A percentile compares a stretch with the other conserved stretches of the same genome.
These are phyloP conservation scores for Stegostoma tigrinum DNA, from an alignment of 2,113 vertebrate genomes.

Conservation along the genomic window DNA sequence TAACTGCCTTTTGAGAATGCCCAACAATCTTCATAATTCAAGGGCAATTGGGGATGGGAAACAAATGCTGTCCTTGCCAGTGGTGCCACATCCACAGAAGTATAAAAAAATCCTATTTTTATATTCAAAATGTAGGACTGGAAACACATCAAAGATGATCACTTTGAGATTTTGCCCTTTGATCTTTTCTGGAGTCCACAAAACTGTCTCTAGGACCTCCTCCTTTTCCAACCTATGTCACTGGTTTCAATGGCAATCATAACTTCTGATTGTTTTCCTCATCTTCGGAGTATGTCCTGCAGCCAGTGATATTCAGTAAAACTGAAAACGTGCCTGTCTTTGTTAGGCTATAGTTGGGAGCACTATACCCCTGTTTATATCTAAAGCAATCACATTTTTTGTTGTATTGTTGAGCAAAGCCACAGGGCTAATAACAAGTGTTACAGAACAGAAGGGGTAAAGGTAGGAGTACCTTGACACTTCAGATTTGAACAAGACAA, in stretches of 20 bases:
- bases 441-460: not conserved
- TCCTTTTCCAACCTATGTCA: not conserved
- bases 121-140: not conserved
- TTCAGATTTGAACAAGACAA: not conserved
- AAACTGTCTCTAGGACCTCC: not conserved
- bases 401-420: not conserved
- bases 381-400: not conserved
- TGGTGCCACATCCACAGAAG: too few relatives aligned
- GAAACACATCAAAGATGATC: not conserved
- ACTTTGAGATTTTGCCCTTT: not conserved
- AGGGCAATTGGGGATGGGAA: too few relatives aligned
- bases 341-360: not conserved
- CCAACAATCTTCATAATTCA: too few relatives aligned
- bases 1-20: too few relatives aligned
- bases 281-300: not conserved
- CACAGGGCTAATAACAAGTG: not conserved
- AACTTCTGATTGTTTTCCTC: not conserved
- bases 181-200: not conserved
- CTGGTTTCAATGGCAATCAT: not conserved
- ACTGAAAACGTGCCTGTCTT: not conserved
- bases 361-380: not conserved
- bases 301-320: not conserved
- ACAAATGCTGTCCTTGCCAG: too few relatives aligned
- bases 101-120: not conserved
- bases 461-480: not conserved